phyloP scores from a whole-genome alignment of 2,113 vertebrate species.

The Hippolais icterina region DNA sequence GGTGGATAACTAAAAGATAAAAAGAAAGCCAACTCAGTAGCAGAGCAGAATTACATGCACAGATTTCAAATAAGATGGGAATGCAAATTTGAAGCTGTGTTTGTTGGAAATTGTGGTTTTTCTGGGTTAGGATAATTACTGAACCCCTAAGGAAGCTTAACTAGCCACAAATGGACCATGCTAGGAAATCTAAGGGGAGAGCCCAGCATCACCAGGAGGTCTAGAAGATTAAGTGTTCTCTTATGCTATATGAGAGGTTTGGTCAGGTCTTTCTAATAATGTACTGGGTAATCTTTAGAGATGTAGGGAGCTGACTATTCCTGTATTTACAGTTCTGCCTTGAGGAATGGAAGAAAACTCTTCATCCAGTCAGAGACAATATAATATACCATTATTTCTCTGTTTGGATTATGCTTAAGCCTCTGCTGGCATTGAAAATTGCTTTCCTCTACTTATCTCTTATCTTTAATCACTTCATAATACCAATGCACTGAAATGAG shows the following conservation, averaged over 20 bases:
- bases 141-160: not conserved
- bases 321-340: constrained; percentile 1
- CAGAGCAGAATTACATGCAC: not conserved
- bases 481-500: not conserved
- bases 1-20: not conserved
- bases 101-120: not conserved
- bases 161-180: not conserved
- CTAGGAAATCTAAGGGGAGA: not conserved
- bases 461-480: not conserved
- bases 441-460: not conserved
- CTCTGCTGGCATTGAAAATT: not conserved
- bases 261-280: not conserved
- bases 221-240: not conserved
- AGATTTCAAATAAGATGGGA: not conserved
- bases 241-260: not conserved
- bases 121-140: not conserved
- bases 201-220: not conserved
- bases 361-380: not conserved
- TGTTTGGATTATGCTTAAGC: not conserved
- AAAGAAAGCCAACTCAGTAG: not conserved
- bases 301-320: not conserved
- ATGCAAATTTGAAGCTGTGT: not conserved
- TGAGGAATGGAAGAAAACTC: not conserved
- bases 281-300: not conserved
- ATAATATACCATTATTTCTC: constrained; percentile 4